These are phyloP conservation scores for Pelmatolapia mariae DNA, from an alignment of 2,113 vertebrate genomes.

Conservation along the genomic window DNA sequence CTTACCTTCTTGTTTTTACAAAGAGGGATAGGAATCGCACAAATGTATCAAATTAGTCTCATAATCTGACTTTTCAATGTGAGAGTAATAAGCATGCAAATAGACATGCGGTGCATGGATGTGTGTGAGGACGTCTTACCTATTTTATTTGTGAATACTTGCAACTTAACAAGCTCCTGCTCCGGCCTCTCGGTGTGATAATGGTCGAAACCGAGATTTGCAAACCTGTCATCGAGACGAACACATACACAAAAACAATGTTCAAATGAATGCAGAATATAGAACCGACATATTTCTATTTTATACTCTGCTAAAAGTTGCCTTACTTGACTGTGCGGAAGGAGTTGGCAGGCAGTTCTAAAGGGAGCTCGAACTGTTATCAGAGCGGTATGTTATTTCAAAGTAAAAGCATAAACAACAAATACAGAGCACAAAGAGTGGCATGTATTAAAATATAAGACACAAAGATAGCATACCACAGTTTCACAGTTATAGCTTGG, in stretches of 20 bases:
- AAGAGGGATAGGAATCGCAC: neutral
- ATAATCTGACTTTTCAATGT: neutral
- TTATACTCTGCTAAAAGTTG: neutral
- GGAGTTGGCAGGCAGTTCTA: slow-evolving; percentile 55
- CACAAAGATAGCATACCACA: slow-evolving; percentile 72
- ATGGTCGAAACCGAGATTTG: slow-evolving; percentile 83
- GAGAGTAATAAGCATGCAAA: neutral
- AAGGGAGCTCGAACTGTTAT: slow-evolving; percentile 67
- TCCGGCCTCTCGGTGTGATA: slow-evolving; percentile 57
- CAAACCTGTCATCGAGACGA: slow-evolving; percentile 67
- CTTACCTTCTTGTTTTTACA: slow-evolving; percentile 53
- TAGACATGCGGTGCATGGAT: neutral
- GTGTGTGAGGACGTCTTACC: slow-evolving; percentile 63
- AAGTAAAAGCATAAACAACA: neutral
- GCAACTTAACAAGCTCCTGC: slow-evolving; percentile 67
- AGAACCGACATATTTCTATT: neutral
- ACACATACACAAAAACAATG: neutral
- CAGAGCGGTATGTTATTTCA: neutral
- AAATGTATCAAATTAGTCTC: neutral
- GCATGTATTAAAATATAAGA: neutral
- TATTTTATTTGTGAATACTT: slow-evolving; percentile 82
- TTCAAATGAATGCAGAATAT: neutral
- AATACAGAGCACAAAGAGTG: neutral
- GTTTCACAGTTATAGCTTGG: slow-evolving; percentile 74
- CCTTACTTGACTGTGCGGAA: slow-evolving; percentile 64